Evolutionary conservation across 2,888 invertebrate species (phyloP).

Genomic region (Tachina grossa): DNA sequence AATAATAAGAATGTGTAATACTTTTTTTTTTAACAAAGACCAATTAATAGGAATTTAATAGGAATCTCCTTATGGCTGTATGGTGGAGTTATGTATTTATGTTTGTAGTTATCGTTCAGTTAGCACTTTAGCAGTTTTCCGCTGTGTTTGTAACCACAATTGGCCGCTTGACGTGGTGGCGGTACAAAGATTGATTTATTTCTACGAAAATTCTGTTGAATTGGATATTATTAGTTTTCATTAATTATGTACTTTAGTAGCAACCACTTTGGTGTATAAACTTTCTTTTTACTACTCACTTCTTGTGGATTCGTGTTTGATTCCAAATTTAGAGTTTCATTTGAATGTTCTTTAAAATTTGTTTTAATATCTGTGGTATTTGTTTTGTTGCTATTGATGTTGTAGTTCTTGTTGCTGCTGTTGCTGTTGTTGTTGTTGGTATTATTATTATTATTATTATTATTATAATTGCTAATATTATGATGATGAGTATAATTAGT

Average conservation of each 20-base stretch:
- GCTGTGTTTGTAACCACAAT: constrained; percentile 65
- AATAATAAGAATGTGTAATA: neutral
- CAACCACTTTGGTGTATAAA: neutral
- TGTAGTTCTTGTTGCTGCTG: neutral
- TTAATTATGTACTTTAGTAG: neutral
- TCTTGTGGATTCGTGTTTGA: constrained; percentile 52
- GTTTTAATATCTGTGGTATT: constrained; percentile 6
- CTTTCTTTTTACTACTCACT: constrained; percentile 38
- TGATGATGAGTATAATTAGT: constrained; percentile 18
- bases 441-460: neutral
- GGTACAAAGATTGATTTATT: constrained; percentile 67
- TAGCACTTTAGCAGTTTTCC: constrained; percentile 62
- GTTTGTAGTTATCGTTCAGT: neutral
- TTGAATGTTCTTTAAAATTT: constrained; percentile 12
- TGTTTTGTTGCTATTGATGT: neutral
- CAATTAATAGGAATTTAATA: neutral
- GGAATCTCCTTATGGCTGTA: neutral
- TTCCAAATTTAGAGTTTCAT: constrained; percentile 53
- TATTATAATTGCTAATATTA: constrained; percentile 13
- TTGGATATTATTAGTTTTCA: neutral
- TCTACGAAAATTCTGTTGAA: constrained; percentile 45
- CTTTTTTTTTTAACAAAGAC: neutral
- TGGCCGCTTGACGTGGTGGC: constrained; percentile 55
- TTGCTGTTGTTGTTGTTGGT: neutral
- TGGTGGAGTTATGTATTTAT: no score